phyloP scores from a whole-genome alignment of 2,113 vertebrate genomes.

The Crotalus horridus region DNA sequence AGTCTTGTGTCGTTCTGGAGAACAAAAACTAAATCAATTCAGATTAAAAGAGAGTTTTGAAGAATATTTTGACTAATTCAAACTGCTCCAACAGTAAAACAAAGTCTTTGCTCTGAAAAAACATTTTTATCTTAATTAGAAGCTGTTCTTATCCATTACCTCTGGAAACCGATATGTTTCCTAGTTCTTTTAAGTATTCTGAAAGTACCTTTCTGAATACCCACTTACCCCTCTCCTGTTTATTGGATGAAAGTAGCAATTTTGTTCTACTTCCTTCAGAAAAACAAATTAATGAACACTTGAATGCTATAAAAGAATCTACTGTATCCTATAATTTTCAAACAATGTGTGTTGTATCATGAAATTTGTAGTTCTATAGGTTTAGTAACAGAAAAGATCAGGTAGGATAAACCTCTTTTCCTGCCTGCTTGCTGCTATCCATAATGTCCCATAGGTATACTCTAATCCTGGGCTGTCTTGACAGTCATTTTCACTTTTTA shows the following conservation, averaged over 20 bases:
- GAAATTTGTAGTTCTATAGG: not conserved
- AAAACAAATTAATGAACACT: not conserved
- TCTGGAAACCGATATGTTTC: not conserved
- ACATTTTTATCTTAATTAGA: not conserved
- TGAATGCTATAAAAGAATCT: not conserved
- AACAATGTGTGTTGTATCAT: not conserved
- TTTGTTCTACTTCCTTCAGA: not conserved
- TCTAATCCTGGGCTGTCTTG: conserved; percentile 28
- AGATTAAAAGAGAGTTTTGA: not conserved
- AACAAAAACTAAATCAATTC: not conserved
- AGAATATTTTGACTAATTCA: not conserved
- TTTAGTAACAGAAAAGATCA: not conserved
- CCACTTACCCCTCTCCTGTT: not conserved
- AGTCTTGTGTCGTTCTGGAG: not conserved
- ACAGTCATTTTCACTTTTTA: conserved; percentile 28
- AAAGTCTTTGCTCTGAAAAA: not conserved
- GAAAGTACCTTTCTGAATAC: not conserved
- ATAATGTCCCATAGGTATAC: conserved; percentile 40
- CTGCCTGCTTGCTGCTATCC: not conserved
- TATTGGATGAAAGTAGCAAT: not conserved
- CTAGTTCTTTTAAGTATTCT: not conserved
- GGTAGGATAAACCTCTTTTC: not conserved
- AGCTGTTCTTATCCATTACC: not conserved
- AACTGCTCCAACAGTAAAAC: not conserved
- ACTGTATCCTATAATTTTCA: not conserved